phyloP scores from a whole-genome alignment of 1,140 invertebrate genomes.

The Drosophila grimshawi region DNA sequence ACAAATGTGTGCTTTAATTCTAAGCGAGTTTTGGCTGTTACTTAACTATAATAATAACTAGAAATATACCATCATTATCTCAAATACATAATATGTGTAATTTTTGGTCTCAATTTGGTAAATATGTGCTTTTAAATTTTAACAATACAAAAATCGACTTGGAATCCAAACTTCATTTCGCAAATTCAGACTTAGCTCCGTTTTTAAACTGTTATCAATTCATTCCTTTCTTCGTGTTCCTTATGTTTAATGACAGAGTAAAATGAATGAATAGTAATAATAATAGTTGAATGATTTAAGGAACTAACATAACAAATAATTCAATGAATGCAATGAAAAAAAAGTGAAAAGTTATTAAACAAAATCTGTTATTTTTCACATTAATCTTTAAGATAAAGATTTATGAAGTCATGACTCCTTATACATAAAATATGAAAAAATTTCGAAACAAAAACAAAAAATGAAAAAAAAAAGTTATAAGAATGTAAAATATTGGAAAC shows the following conservation, averaged over 20 bases:
- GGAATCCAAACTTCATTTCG: conserved; percentile 49
- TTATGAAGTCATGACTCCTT: too few species aligned
- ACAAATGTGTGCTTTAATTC: conserved; percentile 21
- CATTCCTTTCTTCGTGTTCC: not conserved
- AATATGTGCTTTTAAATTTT: conserved; percentile 39
- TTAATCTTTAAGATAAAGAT: too few species aligned
- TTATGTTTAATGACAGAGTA: not conserved
- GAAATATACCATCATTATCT: conserved; percentile 17
- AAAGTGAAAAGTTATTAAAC: not conserved
- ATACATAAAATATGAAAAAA: too few species aligned
- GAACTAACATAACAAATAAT: not conserved
- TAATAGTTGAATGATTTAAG: not conserved
- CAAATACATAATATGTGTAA: conserved; percentile 29
- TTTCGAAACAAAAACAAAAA: too few species aligned
- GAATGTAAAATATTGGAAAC: too few species aligned
- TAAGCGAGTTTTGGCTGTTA: conserved; percentile 34
- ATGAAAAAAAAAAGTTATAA: too few species aligned
- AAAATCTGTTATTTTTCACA: too few species aligned
- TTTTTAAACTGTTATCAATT: conserved; percentile 17
- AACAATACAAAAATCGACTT: conserved; percentile 35
- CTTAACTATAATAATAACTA: conserved; percentile 10
- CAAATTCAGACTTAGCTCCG: conserved; percentile 47
- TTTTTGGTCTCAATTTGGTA: conserved; percentile 77
- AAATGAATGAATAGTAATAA: not conserved
- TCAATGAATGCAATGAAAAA: not conserved